Evolutionary conservation across 2,113 vertebrate species (phyloP).

Genomic region (Sylvia atricapilla): DNA sequence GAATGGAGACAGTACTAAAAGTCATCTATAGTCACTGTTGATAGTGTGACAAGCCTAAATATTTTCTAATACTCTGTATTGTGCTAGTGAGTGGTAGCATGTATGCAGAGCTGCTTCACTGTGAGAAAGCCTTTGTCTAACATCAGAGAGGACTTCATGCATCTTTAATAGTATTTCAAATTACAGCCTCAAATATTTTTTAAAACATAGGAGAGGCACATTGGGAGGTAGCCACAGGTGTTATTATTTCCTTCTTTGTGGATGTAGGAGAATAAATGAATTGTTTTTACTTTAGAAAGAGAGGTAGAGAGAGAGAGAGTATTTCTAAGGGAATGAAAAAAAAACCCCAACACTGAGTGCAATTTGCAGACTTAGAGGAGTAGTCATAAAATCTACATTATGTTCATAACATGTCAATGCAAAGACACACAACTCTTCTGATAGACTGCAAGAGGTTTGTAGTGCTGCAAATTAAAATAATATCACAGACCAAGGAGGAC

Average conservation of each 20-base stretch:
- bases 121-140: background rate
- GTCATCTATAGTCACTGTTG: background rate
- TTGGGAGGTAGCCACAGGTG: slow-evolving; percentile 40
- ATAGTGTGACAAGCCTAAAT: background rate
- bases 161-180: slow-evolving; percentile 34
- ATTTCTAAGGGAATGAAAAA: background rate
- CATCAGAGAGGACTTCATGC: background rate
- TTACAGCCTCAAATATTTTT: slow-evolving; percentile 47
- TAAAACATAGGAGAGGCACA: slow-evolving; percentile 17
- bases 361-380: slow-evolving; percentile 19
- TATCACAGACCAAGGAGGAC: background rate
- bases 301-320: background rate
- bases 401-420: background rate
- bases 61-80: background rate
- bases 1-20: background rate
- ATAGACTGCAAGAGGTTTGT: background rate
- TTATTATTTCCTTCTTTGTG: slow-evolving; percentile 9
- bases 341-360: background rate
- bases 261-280: slow-evolving; percentile 36
- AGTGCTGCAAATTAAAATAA: background rate
- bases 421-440: background rate
- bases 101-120: background rate
- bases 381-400: slow-evolving; percentile 22
- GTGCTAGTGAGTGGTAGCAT: background rate
- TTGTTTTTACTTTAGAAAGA: slow-evolving; percentile 35